These are phyloP conservation scores for Leucophenga varia DNA, from an alignment of 1,140 invertebrate genomes.

Conservation along the genomic window DNA sequence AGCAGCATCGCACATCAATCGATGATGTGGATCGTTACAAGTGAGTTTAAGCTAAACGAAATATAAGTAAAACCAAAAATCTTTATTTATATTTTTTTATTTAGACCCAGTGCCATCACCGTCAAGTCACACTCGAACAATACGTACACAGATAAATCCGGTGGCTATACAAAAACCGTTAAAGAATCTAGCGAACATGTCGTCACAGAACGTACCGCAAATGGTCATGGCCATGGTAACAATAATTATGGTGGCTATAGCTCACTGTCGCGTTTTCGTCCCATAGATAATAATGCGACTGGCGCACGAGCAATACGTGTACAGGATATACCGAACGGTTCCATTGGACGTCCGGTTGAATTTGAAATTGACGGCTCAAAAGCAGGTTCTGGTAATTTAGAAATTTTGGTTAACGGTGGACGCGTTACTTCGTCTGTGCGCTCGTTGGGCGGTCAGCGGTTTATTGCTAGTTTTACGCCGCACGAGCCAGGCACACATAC, in stretches of 20 bases:
- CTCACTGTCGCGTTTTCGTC: constrained; percentile 48
- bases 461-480: constrained; percentile 88
- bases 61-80: neutral
- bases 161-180: constrained; percentile 50
- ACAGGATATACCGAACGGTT: constrained; percentile 79
- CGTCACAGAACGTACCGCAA: constrained; percentile 37
- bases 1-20: constrained; percentile 34
- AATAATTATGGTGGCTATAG: constrained; percentile 40
- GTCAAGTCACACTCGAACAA: constrained; percentile 55
- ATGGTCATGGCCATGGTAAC: constrained; percentile 27
- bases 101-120: constrained; percentile 55
- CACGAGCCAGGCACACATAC: constrained; percentile 80
- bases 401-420: constrained; percentile 94
- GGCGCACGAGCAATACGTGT: constrained; percentile 81
- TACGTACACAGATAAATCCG: constrained; percentile 44
- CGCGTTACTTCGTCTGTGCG: constrained; percentile 92
- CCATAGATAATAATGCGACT: constrained; percentile 54
- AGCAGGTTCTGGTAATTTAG: constrained; percentile 94
- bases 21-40: constrained; percentile 49
- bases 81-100: neutral
- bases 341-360: constrained; percentile 85
- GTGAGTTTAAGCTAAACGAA: constrained; percentile 9
- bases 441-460: constrained; percentile 86
- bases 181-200: constrained; percentile 53
- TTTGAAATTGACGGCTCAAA: constrained; percentile 96